Evolutionary conservation across 2,888 invertebrate species (phyloP).

Genomic region (Bugulina stolonifera): DNA sequence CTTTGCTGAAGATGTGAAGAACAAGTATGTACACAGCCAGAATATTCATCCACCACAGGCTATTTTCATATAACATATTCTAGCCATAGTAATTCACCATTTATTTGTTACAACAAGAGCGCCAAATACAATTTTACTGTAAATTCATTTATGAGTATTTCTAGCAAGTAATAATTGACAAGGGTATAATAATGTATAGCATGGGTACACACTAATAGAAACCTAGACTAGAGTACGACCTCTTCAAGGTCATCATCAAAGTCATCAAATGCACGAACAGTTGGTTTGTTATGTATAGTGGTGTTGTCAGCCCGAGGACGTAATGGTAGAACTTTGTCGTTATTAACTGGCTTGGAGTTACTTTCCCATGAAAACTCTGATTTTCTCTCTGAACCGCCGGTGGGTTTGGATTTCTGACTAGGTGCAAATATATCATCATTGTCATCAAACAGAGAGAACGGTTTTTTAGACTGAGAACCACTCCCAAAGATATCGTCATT

Average conservation of each 20-base stretch:
- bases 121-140: too few relatives aligned
- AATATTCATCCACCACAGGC: too few relatives aligned
- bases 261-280: conserved; percentile 34
- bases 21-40: too few relatives aligned
- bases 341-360: conserved; percentile 1
- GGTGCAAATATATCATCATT: conserved; percentile 31
- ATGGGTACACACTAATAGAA: not conserved
- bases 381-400: not conserved
- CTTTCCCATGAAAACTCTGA: conserved; percentile 16
- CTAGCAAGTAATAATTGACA: too few relatives aligned
- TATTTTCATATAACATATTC: too few relatives aligned
- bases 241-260: conserved; percentile 49
- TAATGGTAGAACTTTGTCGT: not conserved
- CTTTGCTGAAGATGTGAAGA: too few relatives aligned
- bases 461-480: conserved; percentile 28
- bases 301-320: conserved; percentile 28
- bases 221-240: conserved; percentile 34
- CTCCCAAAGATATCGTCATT: conserved; percentile 34
- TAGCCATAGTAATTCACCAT: too few relatives aligned
- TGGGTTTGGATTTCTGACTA: conserved; percentile 16
- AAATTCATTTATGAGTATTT: too few relatives aligned
- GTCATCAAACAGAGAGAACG: conserved; percentile 39
- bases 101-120: too few relatives aligned
- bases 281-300: conserved; percentile 39
- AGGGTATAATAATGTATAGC: too few relatives aligned